These are phyloP conservation scores for Tipula unca DNA, from an alignment of 2,888 invertebrate genomes.

Conservation along the genomic window DNA sequence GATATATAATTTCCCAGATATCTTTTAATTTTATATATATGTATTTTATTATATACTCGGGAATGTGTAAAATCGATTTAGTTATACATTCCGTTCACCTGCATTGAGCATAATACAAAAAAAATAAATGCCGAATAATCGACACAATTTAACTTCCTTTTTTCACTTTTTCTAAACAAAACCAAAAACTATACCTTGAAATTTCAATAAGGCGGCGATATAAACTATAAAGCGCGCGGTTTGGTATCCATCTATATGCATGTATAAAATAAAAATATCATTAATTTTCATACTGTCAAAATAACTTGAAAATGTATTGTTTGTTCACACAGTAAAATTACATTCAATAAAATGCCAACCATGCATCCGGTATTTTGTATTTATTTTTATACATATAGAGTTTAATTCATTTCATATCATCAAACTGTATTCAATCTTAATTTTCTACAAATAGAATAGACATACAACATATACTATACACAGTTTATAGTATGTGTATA, in stretches of 20 bases:
- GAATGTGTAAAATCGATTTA: neutral
- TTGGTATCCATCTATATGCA: neutral
- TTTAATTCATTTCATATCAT: constrained; percentile 8
- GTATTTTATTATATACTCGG: neutral
- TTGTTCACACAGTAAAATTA: neutral
- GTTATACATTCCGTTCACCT: neutral
- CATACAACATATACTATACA: neutral
- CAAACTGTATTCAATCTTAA: constrained; percentile 8
- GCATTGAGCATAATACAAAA: neutral
- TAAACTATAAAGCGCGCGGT: neutral
- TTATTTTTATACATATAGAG: neutral
- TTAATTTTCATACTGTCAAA: neutral
- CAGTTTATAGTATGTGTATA: neutral
- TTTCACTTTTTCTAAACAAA: neutral
- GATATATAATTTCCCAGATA: neutral
- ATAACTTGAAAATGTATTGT: neutral
- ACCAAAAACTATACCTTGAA: neutral
- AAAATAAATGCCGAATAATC: neutral
- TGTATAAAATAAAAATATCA: neutral
- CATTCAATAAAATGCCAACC: neutral
- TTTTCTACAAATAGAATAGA: constrained; percentile 14
- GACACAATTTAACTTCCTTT: neutral
- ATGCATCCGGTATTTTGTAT: neutral
- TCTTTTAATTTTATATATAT: too few relatives aligned
- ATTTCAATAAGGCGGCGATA: neutral